Conservation (phyloP, 2,888 invertebrate species). For the Lepas anatifera region DNA sequence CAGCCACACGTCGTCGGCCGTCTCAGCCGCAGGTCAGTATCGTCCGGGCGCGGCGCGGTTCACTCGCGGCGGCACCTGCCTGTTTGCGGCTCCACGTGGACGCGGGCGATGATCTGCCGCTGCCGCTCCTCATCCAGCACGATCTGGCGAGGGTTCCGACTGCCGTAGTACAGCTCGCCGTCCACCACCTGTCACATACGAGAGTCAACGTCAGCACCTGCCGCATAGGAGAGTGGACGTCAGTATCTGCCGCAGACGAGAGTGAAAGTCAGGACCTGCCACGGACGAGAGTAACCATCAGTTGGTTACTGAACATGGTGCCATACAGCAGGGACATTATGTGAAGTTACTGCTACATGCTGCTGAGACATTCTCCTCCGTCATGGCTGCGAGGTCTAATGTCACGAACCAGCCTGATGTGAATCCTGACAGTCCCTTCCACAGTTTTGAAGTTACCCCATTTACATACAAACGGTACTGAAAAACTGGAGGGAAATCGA, state of each 20-base stretch:
- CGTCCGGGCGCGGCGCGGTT: neutral
- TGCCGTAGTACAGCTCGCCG: conserved; percentile 27
- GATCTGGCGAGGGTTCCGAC: conserved; percentile 26
- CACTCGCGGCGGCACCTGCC: conserved; percentile 28
- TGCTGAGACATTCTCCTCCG: neutral
- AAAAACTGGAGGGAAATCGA: too few species aligned
- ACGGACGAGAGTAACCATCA: too few species aligned
- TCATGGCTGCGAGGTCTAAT: too few species aligned
- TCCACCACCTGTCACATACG: conserved; percentile 22
- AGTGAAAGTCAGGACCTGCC: neutral
- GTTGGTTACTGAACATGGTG: neutral
- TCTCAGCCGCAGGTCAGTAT: too few species aligned
- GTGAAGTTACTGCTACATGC: neutral
- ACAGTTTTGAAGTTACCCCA: too few species aligned
- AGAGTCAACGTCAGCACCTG: neutral
- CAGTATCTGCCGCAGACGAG: neutral
- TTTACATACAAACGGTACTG: neutral
- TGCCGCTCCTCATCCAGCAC: conserved; percentile 25
- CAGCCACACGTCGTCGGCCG: too few species aligned
- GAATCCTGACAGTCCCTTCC: too few species aligned
- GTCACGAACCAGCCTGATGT: too few species aligned
- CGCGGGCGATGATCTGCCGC: conserved; percentile 22
- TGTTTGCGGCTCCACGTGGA: conserved; percentile 26
- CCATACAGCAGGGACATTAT: neutral
- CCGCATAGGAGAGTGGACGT: too few species aligned